Evolutionary conservation across 2,113 vertebrate species (phyloP).

Genomic region (Hippocampus guttulatus): DNA sequence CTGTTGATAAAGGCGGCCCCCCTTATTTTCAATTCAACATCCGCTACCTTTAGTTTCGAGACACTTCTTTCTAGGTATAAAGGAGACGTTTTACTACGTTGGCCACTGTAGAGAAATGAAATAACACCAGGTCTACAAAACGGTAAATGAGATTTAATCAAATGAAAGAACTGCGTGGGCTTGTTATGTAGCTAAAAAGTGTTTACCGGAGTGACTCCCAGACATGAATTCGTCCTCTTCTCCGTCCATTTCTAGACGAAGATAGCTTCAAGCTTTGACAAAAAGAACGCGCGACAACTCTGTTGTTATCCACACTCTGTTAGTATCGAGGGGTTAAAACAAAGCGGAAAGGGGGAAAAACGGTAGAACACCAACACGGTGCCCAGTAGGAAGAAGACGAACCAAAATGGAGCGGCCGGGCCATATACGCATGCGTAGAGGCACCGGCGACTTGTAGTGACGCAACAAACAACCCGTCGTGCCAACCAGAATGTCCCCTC

Average conservation of each 20-base stretch:
- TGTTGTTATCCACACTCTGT: background rate
- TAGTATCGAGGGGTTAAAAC: background rate
- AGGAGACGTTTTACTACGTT: too few relatives aligned
- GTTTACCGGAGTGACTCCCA: conserved; percentile 62
- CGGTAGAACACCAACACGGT: conserved; percentile 3
- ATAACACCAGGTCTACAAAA: background rate
- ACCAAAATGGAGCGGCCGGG: conserved; percentile 52
- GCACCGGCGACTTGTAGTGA: conserved; percentile 23
- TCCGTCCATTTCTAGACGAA: conserved; percentile 61
- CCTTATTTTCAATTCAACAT: too few relatives aligned
- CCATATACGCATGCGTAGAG: conserved; percentile 44
- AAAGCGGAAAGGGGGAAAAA: background rate
- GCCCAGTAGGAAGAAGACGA: background rate
- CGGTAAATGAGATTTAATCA: background rate
- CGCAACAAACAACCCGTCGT: conserved; percentile 7
- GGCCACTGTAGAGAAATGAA: background rate
- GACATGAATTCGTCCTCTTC: conserved; percentile 70
- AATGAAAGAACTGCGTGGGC: background rate
- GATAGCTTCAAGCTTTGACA: background rate
- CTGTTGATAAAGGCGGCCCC: too few relatives aligned
- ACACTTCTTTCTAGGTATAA: background rate
- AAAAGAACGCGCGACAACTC: background rate
- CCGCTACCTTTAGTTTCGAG: background rate
- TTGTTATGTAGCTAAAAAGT: conserved; percentile 18
- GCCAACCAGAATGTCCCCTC: too few relatives aligned